Conservation (phyloP, 1,140 invertebrate species). For the Drosophila fuyamai region DNA sequence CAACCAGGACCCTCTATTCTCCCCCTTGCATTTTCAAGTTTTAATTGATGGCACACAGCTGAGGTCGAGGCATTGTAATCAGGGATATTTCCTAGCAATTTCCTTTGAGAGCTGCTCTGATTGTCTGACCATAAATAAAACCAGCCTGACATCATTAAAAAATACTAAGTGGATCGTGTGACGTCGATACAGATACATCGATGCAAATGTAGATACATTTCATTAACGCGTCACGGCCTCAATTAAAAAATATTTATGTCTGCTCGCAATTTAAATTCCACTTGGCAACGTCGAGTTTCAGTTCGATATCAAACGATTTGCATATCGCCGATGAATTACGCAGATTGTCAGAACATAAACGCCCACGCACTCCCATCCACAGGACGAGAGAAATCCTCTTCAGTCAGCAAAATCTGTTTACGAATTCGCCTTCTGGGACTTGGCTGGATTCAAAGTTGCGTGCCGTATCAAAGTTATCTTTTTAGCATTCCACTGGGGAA, state of each 20-base stretch:
- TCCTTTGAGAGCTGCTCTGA: conserved; percentile 32
- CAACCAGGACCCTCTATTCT: conserved; percentile 2
- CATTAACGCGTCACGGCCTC: conserved; percentile 10
- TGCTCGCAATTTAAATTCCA: conserved; percentile 12
- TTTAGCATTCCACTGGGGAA: conserved; percentile 27
- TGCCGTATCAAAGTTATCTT: conserved; percentile 55
- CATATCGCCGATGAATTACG: conserved; percentile 54
- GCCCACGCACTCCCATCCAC: conserved; percentile 5
- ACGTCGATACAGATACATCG: conserved; percentile 1
- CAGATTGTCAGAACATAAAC: conserved; percentile 42
- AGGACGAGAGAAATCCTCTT: conserved; percentile 44
- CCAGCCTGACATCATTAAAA: conserved; percentile 59
- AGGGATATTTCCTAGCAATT: conserved; percentile 26
- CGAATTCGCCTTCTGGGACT: conserved; percentile 46
- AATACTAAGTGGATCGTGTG: conserved; percentile 32
- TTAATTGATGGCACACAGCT: conserved; percentile 74
- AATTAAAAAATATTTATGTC: conserved; percentile 43
- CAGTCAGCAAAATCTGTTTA: conserved; percentile 57
- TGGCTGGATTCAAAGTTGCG: conserved; percentile 39
- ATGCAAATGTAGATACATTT: conserved; percentile 2
- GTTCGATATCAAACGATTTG: conserved; percentile 55
- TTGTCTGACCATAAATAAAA: conserved; percentile 47
- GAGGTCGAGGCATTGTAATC: conserved; percentile 39
- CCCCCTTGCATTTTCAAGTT: conserved; percentile 46
- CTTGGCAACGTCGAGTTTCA: conserved; percentile 11